Conservation (phyloP, 2,113 vertebrate species). For the Chaetops frenatus region DNA sequence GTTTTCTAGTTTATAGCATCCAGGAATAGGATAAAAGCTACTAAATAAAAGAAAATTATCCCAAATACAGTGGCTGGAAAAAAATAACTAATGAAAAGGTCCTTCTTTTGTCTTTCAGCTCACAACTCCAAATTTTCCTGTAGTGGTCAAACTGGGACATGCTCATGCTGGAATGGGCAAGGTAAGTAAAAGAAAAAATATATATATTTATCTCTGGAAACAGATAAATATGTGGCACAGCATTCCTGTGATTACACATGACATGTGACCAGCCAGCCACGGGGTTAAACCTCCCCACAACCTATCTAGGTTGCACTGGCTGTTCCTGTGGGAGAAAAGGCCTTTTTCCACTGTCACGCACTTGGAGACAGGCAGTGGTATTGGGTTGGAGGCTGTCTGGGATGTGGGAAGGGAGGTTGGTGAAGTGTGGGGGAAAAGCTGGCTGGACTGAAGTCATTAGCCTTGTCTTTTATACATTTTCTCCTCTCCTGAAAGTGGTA, state of each 20-base stretch:
- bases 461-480: not conserved
- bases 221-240: not conserved
- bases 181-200: constrained; percentile 67
- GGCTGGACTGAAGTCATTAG: not conserved
- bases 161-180: constrained; percentile 94
- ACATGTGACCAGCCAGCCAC: not conserved
- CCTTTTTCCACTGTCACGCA: not conserved
- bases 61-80: not conserved
- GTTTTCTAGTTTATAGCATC: not conserved
- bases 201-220: not conserved
- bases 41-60: not conserved
- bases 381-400: not conserved
- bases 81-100: not conserved
- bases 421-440: not conserved
- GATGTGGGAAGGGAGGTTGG: not conserved
- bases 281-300: constrained; percentile 9
- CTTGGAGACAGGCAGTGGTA: not conserved
- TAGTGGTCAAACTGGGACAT: constrained; percentile 93
- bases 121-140: constrained; percentile 79
- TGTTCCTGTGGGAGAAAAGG: constrained; percentile 32
- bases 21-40: not conserved
- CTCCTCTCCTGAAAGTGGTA: not conserved
- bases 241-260: not conserved
- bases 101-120: constrained; percentile 75
- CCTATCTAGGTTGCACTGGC: not conserved